Conservation (phyloP, 2,888 invertebrate species). For the Alloscopus bannaensis region DNA sequence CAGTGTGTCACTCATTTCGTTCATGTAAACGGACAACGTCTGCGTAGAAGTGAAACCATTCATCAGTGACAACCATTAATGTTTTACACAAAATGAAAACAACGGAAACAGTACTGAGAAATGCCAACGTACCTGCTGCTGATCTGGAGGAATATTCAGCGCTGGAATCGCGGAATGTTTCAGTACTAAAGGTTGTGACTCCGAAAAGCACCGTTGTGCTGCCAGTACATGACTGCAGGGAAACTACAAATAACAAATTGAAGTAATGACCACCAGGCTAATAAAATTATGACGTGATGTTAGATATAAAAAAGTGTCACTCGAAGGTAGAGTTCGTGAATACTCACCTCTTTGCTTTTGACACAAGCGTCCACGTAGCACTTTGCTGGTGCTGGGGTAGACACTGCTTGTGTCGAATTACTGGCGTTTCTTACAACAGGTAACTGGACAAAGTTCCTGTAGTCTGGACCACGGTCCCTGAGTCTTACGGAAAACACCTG, state of each 20-base stretch:
- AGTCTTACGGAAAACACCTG: slow-evolving; percentile 82
- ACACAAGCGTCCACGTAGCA: slow-evolving; percentile 80
- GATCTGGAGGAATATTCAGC: slow-evolving; percentile 79
- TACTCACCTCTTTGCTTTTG: slow-evolving; percentile 43
- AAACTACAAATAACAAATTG: slow-evolving; percentile 63
- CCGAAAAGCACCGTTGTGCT: slow-evolving; percentile 80
- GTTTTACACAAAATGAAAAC: neutral
- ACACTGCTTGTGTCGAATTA: neutral
- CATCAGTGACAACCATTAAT: neutral
- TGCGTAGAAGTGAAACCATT: slow-evolving; percentile 71
- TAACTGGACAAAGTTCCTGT: slow-evolving; percentile 84
- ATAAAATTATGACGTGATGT: neutral
- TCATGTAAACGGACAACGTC: slow-evolving; percentile 80
- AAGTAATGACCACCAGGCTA: neutral
- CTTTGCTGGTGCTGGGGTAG: slow-evolving; percentile 75
- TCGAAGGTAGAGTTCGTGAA: neutral
- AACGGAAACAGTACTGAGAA: too few species aligned
- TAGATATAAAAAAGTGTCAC: neutral
- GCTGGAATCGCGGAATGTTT: slow-evolving; percentile 80
- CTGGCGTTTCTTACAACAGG: neutral
- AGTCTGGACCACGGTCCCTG: slow-evolving; percentile 78
- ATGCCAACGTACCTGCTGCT: slow-evolving; percentile 76
- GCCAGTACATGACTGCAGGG: slow-evolving; percentile 81
- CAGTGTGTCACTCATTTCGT: slow-evolving; percentile 79
- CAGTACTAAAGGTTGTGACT: slow-evolving; percentile 80